Percentiles rank a stretch among this genome's conserved stretches.
These are phyloP conservation scores for Pandion haliaetus DNA, from an alignment of 2,113 vertebrate species.

Conservation along the genomic window DNA sequence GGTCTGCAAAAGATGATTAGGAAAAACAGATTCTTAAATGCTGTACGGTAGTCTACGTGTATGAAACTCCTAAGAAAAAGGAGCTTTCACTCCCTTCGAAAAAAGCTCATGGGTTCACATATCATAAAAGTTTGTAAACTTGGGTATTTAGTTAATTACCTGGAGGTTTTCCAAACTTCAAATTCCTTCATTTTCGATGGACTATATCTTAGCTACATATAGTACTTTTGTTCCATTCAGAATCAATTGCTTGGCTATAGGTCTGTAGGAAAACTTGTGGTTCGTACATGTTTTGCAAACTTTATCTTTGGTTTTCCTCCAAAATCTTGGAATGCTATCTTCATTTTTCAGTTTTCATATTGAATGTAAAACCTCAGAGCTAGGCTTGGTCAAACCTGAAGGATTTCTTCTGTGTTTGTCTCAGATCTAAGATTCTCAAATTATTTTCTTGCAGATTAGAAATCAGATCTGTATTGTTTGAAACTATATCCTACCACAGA, in stretches of 20 bases:
- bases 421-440: background rate
- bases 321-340: background rate
- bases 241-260: background rate
- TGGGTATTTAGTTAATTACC: background rate
- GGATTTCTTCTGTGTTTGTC: background rate
- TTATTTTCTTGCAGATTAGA: background rate
- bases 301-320: background rate
- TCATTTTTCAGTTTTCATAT: background rate
- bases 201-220: background rate
- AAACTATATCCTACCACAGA: background rate
- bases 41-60: accelerated
- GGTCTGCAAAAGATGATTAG: background rate
- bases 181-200: background rate
- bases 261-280: background rate
- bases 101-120: accelerated
- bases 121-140: background rate
- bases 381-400: background rate
- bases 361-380: background rate
- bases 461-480: background rate
- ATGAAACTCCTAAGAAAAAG: background rate
- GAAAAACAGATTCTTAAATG: background rate
- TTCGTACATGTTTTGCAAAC: background rate
- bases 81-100: background rate
- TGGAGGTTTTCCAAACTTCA: background rate
- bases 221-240: background rate